Percentiles rank a stretch among this genome's conserved stretches.
phyloP scores from a whole-genome alignment of 2,797 vertebrate genomes.

The Anolis apletophallus region DNA sequence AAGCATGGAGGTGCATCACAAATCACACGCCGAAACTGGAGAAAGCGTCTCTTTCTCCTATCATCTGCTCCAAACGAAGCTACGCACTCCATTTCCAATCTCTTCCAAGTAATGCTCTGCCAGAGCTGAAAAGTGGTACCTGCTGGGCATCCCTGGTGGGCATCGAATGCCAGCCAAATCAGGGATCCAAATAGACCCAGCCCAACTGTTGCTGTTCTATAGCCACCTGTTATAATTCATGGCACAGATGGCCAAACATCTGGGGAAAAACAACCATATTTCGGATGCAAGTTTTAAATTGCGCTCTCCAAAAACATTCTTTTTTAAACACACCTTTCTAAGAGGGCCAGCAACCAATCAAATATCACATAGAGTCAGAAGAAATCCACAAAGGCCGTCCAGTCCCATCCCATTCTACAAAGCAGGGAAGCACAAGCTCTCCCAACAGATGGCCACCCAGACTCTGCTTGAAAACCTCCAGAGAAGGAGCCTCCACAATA shows the following conservation, averaged over 20 bases:
- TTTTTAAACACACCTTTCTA: not conserved
- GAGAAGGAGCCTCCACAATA: no score
- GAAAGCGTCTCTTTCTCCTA: no score
- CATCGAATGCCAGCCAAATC: not conserved
- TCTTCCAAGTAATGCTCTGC: not conserved
- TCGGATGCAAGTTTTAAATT: not conserved
- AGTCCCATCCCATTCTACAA: no score
- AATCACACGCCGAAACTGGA: not conserved
- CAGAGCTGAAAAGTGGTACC: not conserved
- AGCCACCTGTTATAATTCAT: not conserved
- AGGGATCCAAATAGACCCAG: not conserved
- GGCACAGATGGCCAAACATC: not conserved
- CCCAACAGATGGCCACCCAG: no score
- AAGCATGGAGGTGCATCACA: not conserved
- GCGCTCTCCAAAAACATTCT: not conserved
- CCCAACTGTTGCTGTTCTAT: not conserved
- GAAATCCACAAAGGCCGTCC: no score
- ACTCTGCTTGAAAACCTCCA: no score
- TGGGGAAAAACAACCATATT: no score
- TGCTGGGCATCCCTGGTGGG: not conserved
- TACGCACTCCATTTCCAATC: not conserved
- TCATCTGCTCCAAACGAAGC: not conserved
- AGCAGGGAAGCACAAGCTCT: no score
- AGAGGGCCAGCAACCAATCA: not conserved
- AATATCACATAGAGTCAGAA: no score